Base-by-base conservation (phyloP, 2,797 vertebrate genomes). In the Borostomias antarcticus region DNA sequence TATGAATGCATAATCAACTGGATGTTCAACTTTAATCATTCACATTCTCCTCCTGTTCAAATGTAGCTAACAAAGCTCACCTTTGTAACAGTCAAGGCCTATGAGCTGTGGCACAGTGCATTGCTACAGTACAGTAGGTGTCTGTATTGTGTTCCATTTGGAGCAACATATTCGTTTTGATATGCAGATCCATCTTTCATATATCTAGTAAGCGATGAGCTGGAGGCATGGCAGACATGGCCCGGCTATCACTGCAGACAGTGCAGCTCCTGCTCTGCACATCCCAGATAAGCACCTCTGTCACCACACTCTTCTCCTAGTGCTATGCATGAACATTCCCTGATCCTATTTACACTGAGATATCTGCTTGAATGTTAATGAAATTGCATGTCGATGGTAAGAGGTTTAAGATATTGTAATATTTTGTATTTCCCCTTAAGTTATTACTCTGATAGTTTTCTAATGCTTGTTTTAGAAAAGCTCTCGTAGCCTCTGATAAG, bases 291-390 rank as follows among this genome's bases (percentile, higher is more conserved):
- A 32, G 40, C n/a, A 58, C 13, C 7, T 9, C 21, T 4, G 19
- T 15, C 28, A n/a, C 26, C 26, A 4, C 30, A 30, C 19, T 58
- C 26, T 32, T 28, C 9, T 35, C 4, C 4, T 23, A 30, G 32
- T 61, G 37, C 28, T 52, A 57, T 40, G 15, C 52, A 40, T 60
- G 43, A 57, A 45, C n/a, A 26, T 32, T 40, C 26, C 33, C 19
- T 35, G 15, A 51, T 45, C 43, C 30, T 43, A 63, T 73, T 58
- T 63, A 68, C 59, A 57, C 51, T 52, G 43, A 19, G 58, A 63
- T 59, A 26, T 73, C 9, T 62, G 40, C 15, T 63, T 45, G 51
- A 62, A 47, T 47, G 54, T 45, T 52, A 10, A 68, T 58, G 53
- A 45, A 65, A 64, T 68, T 47, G 21, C 15, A 11, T 67, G 67